These are phyloP conservation scores for Pocillopora grandis DNA, from an alignment of 92 coral and sea anemone species.

Conservation along the genomic window DNA sequence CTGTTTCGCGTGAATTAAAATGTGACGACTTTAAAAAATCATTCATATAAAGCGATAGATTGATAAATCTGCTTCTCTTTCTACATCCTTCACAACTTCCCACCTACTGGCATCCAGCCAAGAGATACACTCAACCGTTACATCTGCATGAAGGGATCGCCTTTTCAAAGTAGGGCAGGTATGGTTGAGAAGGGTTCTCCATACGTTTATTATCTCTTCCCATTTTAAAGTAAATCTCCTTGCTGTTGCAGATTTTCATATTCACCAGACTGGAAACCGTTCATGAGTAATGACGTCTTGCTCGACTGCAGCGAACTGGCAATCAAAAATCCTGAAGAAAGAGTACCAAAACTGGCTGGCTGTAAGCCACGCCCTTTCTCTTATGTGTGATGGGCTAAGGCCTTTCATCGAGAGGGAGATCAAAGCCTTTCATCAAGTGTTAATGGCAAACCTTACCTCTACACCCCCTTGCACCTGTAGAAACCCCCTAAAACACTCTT, in stretches of 20 bases:
- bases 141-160: no score
- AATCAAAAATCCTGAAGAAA: constrained; percentile 38
- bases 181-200: no score
- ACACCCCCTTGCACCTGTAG: constrained; percentile 59
- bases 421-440: constrained; percentile 46
- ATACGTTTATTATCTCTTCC: no score
- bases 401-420: constrained; percentile 57
- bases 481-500: constrained; percentile 21
- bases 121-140: no score
- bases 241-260: not conserved
- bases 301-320: constrained; percentile 16
- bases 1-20: no score
- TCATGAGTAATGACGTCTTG: not conserved
- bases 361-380: constrained; percentile 70
- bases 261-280: not conserved
- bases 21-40: no score
- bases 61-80: no score
- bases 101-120: no score
- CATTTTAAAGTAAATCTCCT: not conserved
- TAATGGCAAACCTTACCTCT: constrained; percentile 37
- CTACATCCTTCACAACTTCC: no score
- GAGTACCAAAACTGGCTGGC: constrained; percentile 79
- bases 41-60: no score
- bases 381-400: constrained; percentile 64
- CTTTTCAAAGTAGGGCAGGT: no score